Conservation (phyloP, 2,113 vertebrate species). For the Marmota flaviventris region DNA sequence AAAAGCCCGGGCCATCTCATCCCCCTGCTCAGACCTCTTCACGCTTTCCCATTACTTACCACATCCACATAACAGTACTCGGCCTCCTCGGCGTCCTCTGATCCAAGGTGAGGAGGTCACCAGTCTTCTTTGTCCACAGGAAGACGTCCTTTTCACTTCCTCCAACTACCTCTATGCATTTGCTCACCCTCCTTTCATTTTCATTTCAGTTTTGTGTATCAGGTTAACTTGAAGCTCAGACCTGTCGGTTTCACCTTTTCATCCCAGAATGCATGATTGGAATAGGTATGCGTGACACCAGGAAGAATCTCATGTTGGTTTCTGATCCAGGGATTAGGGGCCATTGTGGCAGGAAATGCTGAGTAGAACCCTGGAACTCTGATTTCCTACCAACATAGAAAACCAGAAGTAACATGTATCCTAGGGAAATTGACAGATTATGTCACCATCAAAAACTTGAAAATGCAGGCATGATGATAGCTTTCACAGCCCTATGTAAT, state of each 20-base stretch:
- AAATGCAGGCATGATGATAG: background rate
- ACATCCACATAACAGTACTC: background rate
- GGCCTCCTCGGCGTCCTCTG: background rate
- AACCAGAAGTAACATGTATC: background rate
- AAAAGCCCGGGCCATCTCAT: background rate
- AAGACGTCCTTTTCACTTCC: background rate
- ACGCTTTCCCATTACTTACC: background rate
- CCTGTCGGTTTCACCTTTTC: background rate
- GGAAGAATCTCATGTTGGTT: background rate
- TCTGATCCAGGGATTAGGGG: background rate
- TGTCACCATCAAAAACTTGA: background rate
- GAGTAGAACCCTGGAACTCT: background rate
- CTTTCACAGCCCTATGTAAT: background rate
- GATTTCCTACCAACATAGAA: background rate
- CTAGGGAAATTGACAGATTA: background rate
- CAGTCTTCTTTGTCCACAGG: background rate
- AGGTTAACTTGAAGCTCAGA: background rate
- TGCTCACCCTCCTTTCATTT: background rate
- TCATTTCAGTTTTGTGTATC: background rate
- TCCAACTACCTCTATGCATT: background rate
- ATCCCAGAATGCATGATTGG: background rate
- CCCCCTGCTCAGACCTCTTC: background rate
- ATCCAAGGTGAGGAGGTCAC: background rate
- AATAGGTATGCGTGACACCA: background rate
- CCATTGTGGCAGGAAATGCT: background rate